A percentile compares a stretch with the other conserved stretches of the same genome.
Evolutionary conservation across 1,140 invertebrate genomes (phyloP).

Genomic region (Cydia strobilella): DNA sequence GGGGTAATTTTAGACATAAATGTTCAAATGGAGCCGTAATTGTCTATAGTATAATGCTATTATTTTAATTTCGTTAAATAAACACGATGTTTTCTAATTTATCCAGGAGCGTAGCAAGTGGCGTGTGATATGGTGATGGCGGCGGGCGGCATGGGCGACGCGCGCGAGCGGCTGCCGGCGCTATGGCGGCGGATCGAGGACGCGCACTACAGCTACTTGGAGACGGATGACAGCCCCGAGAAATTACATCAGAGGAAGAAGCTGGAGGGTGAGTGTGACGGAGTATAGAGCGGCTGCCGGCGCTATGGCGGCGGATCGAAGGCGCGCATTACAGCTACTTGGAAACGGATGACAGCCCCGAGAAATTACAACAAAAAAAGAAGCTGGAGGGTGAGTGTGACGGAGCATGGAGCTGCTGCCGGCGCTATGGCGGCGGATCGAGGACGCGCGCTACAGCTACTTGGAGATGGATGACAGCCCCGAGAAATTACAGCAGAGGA

Average conservation of each 20-base stretch:
- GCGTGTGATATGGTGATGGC: conserved; percentile 74
- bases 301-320: conserved; percentile 85
- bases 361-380: conserved; percentile 86
- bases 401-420: conserved; percentile 73
- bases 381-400: conserved; percentile 85
- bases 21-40: no score
- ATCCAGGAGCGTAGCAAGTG: neutral
- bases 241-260: conserved; percentile 87
- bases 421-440: conserved; percentile 85
- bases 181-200: conserved; percentile 86
- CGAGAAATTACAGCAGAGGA: conserved; percentile 85
- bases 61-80: no score
- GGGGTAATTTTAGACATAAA: no score
- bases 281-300: conserved; percentile 76
- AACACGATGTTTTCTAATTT: neutral
- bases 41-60: no score
- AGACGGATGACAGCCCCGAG: conserved; percentile 87
- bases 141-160: conserved; percentile 65
- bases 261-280: conserved; percentile 83
- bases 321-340: conserved; percentile 86
- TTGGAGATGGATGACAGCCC: conserved; percentile 89
- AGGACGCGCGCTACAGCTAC: conserved; percentile 86
- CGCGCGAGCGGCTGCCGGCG: conserved; percentile 81
- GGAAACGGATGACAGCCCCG: conserved; percentile 87
- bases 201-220: conserved; percentile 86